Base-by-base conservation (phyloP, 2,888 invertebrate genomes). In the Timandra comae region DNA sequence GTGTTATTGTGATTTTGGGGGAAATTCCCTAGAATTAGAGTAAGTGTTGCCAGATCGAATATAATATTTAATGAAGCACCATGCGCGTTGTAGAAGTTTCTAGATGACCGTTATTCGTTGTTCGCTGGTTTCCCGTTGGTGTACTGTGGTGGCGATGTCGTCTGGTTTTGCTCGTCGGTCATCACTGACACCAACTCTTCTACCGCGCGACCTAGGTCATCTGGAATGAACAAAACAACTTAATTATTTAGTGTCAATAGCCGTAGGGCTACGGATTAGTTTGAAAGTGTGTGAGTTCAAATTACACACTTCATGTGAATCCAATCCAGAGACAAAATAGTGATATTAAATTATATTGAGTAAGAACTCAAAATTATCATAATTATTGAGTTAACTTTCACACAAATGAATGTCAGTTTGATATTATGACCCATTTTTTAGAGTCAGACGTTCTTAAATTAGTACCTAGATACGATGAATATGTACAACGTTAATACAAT, bases 171-270 rank as follows among this genome's bases (percentile, higher is more conserved):
- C 13, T 89, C 89, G 63, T 96, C 95, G 63, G 95, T 93, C 90
- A 97, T 96, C 31, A 94, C 95, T 27, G 93, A 93, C 46, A 97
- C 97, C 61, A 97, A 86, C 63, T 94, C 93, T 62, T 95, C 94
- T 52, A 96, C 94, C 38, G 95, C 96, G 74, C 92, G 91, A 36
- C 94, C 94, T 49, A 96, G 88, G 78, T 96, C 94, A 70, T 93
- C 94, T 91, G 86, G 28, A 81, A 85, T 52, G 24, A n/a, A n/a
- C 39, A 38, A 38, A 33, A 34, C 24, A 16, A 2, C 12, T 3
- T 3, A 29, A 28, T 12, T 32, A 21, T 13, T 7, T 19, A 16
- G 13, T n/a, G n/a, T n/a, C n/a, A n/a, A n/a, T n/a, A n/a, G n/a
- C n/a, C n/a, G n/a, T n/a, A n/a, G n/a, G n/a, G n/a, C n/a, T n/a